Base-by-base conservation (phyloP, 2,888 invertebrate genomes). In the Drosophila hamatofila region DNA sequence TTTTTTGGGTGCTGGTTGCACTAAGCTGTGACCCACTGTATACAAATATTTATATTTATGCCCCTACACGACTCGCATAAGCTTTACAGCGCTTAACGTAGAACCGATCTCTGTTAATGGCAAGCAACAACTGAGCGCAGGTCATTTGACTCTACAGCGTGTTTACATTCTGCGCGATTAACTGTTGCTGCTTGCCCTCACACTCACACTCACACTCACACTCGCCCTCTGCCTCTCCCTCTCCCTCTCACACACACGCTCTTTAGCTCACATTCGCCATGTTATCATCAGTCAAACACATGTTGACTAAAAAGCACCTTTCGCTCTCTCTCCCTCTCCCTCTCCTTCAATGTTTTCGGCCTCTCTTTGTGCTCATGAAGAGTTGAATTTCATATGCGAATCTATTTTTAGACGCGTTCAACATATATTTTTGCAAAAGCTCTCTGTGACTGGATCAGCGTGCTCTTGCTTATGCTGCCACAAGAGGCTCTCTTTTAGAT, bases 61-160 rank as follows among this genome's bases (percentile, higher is more conserved):
- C 3, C 3, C 23, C 4, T 23, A 6, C 11, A 1, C 11, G 59
- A 37, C 59, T 57, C 44, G 9, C 2, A 35, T 16, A 14, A 14
- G 6, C 2, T 2, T 51, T 35, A 0, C 35, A 48, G 33, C 33
- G 30, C 14, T 8, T 18, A 8, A 16, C 16, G 2, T 58, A 18
- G 23, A 33, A 67, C 67, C 35, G 44, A 16, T 59, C 59, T 18
- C 41, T 16, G n/a, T 9, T 7, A 18, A 11, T 4, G 16, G 25
- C 42, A 23, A 18, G 4, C 59, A 14, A 8, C 35, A 25, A 74
- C 73, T 74, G 51, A 68, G 16, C 37, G 3, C 51, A 23, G 16
- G 0, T 51, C 7, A 30, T 35, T 51, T 21, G 9, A 23, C 9
- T n/a, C 5, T 14, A 8, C 3, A 21, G 30, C 6, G 1, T 18